Conservation (phyloP, 2,888 invertebrate genomes). For the Coronaproctus castanopsis region DNA sequence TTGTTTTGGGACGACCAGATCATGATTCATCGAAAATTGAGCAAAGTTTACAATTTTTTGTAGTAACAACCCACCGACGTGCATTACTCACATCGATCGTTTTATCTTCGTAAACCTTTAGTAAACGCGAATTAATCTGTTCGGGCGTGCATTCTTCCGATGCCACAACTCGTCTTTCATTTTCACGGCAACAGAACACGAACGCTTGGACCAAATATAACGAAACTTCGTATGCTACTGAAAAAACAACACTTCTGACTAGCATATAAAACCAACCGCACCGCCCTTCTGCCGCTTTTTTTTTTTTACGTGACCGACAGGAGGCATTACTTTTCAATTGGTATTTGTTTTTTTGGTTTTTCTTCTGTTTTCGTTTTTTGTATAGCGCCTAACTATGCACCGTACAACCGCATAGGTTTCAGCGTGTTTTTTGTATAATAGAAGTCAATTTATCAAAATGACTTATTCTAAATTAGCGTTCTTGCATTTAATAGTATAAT, state of each 20-base stretch:
- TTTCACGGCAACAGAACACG: neutral
- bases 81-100: conserved; percentile 7
- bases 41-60: neutral
- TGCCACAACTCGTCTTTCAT: neutral
- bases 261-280: neutral
- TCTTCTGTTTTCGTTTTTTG: neutral
- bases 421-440: neutral
- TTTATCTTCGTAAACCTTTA: conserved; percentile 3
- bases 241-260: neutral
- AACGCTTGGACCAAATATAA: neutral
- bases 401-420: too few species aligned
- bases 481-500: neutral
- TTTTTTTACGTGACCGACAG: neutral
- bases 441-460: neutral
- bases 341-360: neutral
- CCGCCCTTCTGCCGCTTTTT: too few species aligned
- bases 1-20: neutral
- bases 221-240: neutral
- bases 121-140: conserved; percentile 5
- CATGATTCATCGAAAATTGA: neutral
- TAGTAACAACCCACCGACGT: neutral
- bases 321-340: neutral
- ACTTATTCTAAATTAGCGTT: too few species aligned
- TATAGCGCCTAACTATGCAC: too few species aligned
- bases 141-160: conserved; percentile 1